Evolutionary conservation across 1,140 invertebrate species (phyloP).

Genomic region (Drosophila yakuba): DNA sequence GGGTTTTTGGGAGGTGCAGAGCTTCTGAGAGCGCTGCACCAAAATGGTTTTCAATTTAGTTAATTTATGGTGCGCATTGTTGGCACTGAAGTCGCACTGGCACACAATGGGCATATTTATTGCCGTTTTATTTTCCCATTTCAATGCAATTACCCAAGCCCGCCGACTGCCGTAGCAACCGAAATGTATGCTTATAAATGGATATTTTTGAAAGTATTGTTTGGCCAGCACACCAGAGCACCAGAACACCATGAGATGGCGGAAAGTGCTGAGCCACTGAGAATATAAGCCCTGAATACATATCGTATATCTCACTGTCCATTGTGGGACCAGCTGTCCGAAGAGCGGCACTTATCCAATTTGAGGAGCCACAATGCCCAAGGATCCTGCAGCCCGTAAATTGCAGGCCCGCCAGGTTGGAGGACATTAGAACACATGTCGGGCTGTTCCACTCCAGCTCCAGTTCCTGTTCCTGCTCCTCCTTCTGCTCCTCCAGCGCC

Average conservation of each 20-base stretch:
- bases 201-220: constrained; percentile 32
- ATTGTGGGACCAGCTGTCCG: constrained; percentile 45
- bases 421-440: constrained; percentile 46
- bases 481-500: constrained; percentile 11
- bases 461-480: too few species aligned
- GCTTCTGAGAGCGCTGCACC: constrained; percentile 32
- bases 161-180: constrained; percentile 17
- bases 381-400: constrained; percentile 20
- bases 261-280: constrained; percentile 18
- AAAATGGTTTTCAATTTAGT: constrained; percentile 77
- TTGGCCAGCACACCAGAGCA: constrained; percentile 15
- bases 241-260: constrained; percentile 27
- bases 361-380: constrained; percentile 16
- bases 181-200: constrained; percentile 33
- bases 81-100: constrained; percentile 45
- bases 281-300: constrained; percentile 7
- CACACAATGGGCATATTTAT: constrained; percentile 74
- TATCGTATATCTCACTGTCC: constrained; percentile 21
- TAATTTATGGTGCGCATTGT: constrained; percentile 74
- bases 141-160: constrained; percentile 64
- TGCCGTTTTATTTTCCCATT: constrained; percentile 75
- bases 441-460: background rate
- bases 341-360: constrained; percentile 44
- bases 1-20: background rate
- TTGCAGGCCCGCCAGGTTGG: constrained; percentile 23